Evolutionary conservation across 1,140 invertebrate genomes (phyloP).

Genomic region (Bombus impatiens): DNA sequence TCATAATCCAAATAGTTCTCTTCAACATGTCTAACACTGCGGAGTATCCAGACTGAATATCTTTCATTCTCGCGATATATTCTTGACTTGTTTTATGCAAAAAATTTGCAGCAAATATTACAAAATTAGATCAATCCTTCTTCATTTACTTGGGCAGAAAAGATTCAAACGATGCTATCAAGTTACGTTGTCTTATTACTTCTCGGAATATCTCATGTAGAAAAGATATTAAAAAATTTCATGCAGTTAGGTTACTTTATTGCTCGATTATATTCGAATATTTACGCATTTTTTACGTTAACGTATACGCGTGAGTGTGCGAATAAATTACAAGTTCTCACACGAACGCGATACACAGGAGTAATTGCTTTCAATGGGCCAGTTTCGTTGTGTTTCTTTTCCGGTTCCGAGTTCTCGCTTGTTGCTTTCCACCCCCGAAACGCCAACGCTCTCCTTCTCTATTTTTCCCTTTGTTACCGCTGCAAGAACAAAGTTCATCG

Average conservation of each 20-base stretch:
- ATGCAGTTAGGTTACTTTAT: not conserved
- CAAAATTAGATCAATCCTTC: no score
- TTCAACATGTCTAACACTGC: no score
- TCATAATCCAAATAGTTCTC: not conserved
- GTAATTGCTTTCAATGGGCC: not conserved
- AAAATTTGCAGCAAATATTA: no score
- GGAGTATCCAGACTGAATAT: no score
- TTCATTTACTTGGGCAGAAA: not conserved
- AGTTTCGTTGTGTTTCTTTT: constrained; percentile 28
- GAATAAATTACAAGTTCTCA: not conserved
- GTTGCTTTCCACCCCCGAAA: constrained; percentile 30
- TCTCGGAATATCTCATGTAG: not conserved
- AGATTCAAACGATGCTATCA: not conserved
- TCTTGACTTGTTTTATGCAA: no score
- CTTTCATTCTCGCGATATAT: no score
- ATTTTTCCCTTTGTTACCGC: constrained; percentile 14
- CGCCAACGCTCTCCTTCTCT: not conserved
- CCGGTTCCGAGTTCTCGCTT: constrained; percentile 15
- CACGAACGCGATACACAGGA: not conserved
- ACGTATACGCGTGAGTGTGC: not conserved
- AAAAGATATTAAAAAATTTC: not conserved
- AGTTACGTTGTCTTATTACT: not conserved
- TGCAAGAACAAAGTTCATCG: constrained; percentile 55
- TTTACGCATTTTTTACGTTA: not conserved
- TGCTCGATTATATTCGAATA: not conserved